These are phyloP conservation scores for Chelonus formosanus DNA, from an alignment of 2,888 invertebrate species.

Conservation along the genomic window DNA sequence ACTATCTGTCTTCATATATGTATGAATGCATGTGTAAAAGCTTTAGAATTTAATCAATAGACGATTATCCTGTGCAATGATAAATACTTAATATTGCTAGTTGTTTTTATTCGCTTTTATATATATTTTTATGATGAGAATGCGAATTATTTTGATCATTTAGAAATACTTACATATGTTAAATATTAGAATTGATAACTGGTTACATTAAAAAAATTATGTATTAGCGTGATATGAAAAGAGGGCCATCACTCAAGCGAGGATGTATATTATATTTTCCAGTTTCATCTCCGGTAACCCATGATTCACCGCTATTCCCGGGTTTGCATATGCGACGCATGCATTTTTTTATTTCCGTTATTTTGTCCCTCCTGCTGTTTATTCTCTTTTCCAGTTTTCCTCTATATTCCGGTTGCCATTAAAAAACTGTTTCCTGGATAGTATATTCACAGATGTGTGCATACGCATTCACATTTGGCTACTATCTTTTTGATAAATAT, in stretches of 20 bases:
- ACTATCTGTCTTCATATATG: constrained; percentile 2
- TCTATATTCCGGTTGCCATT: constrained; percentile 19
- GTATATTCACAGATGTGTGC: constrained; percentile 6
- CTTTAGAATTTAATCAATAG: constrained; percentile 12
- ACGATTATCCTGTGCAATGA: constrained; percentile 2
- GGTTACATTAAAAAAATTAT: neutral
- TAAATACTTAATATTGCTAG: neutral
- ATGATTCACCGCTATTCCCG: constrained; percentile 29
- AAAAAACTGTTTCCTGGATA: constrained; percentile 21
- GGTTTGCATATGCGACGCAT: constrained; percentile 18
- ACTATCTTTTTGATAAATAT: constrained; percentile 27
- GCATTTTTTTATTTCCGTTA: constrained; percentile 18
- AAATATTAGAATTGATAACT: no score
- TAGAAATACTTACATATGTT: no score
- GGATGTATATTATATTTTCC: neutral
- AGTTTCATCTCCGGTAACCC: constrained; percentile 30
- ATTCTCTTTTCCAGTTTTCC: constrained; percentile 20
- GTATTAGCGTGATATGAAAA: neutral
- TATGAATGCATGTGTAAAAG: constrained; percentile 9
- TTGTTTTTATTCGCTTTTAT: neutral
- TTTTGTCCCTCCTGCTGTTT: constrained; percentile 8
- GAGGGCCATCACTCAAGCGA: neutral
- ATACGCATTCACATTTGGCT: constrained; percentile 14
- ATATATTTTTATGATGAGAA: no score
- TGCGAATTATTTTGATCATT: no score